Conservation (phyloP, 2,888 invertebrate species). For the Plagodis pulveraria region DNA sequence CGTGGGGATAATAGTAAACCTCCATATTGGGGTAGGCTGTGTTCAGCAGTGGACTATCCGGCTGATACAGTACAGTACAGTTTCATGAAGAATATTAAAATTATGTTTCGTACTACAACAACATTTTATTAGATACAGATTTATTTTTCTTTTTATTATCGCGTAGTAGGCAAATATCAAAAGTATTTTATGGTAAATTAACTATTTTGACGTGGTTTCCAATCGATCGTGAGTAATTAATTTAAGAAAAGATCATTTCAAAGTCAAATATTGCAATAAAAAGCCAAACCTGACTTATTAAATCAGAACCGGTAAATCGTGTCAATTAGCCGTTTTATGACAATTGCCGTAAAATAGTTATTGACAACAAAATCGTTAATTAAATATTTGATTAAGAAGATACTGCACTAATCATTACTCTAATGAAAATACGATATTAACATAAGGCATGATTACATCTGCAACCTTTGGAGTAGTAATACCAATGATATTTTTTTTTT, state of each 20-base stretch:
- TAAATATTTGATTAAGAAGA: constrained; percentile 26
- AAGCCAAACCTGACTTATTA: constrained; percentile 28
- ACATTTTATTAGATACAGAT: no score
- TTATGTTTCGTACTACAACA: no score
- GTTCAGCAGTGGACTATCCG: no score
- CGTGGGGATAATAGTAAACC: no score
- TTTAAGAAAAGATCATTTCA: constrained; percentile 31
- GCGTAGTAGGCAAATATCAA: no score
- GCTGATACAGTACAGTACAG: no score
- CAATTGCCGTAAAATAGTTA: constrained; percentile 38
- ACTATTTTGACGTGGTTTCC: constrained; percentile 12
- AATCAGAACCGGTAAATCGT: constrained; percentile 31
- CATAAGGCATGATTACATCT: background rate
- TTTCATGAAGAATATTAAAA: no score
- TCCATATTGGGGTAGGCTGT: no score
- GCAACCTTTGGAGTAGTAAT: no score
- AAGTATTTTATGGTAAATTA: constrained; percentile 6
- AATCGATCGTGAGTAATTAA: constrained; percentile 30
- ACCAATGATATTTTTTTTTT: no score
- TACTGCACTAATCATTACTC: constrained; percentile 27
- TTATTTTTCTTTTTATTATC: no score
- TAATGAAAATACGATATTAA: constrained; percentile 17
- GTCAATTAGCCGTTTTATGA: constrained; percentile 33
- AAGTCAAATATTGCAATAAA: constrained; percentile 37
- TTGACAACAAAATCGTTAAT: constrained; percentile 29